Evolutionary conservation across 2,888 invertebrate genomes (phyloP), one percentile per base, ranked within the genome.

Genomic region (Athalia rosae): DNA sequence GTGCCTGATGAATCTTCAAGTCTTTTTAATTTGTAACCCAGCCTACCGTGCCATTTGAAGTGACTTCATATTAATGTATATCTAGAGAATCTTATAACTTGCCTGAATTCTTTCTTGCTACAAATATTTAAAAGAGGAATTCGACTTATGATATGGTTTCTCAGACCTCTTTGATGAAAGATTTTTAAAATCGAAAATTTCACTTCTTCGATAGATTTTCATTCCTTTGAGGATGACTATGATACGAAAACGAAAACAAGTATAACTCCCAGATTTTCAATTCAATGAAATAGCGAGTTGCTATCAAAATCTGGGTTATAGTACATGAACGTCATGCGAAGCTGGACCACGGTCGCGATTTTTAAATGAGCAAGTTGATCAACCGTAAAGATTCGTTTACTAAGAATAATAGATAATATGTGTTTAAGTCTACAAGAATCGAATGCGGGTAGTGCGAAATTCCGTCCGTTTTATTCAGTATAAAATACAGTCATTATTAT

Each of bases 381-480:
- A 45, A 58, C 56, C 43, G 58, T 43, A 45, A 43, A 6, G 4
- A 58, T 56, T 11, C 58, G 58, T 43, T 58, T 45, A 58, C 45
- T 71, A 58, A 28, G 45, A 71, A 15, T 71, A 71, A 58, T 15
- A 58, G 13, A 71, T 56, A 7, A 71, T 47, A 58, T 3, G 5
- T 13, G 50, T 61, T n/a, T 48, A 74, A 62, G 15, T 45, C 8
- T 61, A 74, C 74, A 74, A 28, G 50, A 74, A 74, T 80, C 69
- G 56, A 81, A 80, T 79, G 77, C 78, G 79, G 77, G 76, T 77
- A 64, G 78, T 73, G 76, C 76, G 62, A 79, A 78, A 80, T 80
- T 80, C 78, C 81, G 78, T 80, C 28, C 50, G 48, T 61, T 82
- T 82, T 81, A 79, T 83, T 83, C 69, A 59, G 53, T 79, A 80